Evolutionary conservation across 2,797 vertebrate species (phyloP).

Genomic region (Hoplostethus atlanticus): DNA sequence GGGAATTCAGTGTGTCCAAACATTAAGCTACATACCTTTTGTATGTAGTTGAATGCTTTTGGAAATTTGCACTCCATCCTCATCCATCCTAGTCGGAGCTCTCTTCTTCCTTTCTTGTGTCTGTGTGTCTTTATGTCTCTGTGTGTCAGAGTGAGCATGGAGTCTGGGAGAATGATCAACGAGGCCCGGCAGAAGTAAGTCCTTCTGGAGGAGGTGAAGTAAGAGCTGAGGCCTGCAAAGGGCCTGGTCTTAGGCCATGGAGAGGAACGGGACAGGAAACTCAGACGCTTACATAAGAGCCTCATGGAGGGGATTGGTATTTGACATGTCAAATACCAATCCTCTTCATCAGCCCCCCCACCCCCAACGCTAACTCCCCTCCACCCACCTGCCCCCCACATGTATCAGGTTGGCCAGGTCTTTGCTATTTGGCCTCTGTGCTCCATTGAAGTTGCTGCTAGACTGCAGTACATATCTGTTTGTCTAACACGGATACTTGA

Average conservation of each 20-base stretch:
- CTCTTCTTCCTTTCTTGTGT: constrained; percentile 19
- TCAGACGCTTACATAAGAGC: constrained; percentile 75
- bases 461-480: constrained; percentile 33
- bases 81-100: constrained; percentile 32
- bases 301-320: constrained; percentile 68
- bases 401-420: constrained; percentile 66
- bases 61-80: constrained; percentile 40
- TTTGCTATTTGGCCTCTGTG: constrained; percentile 49
- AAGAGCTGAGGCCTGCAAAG: constrained; percentile 29
- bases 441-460: constrained; percentile 24
- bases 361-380: constrained; percentile 37
- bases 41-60: constrained; percentile 27
- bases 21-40: constrained; percentile 46
- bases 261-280: constrained; percentile 71
- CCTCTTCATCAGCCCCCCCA: constrained; percentile 46
- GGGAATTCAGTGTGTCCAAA: constrained; percentile 32
- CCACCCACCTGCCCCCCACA: constrained; percentile 23
- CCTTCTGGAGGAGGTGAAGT: constrained; percentile 43
- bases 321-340: constrained; percentile 74
- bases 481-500: constrained; percentile 53
- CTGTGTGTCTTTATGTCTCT: constrained; percentile 21
- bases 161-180: constrained; percentile 27
- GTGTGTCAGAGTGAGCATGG: neutral
- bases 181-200: constrained; percentile 11
- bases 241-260: constrained; percentile 36